These are phyloP conservation scores for Kryptopterus vitreolus DNA, from an alignment of 2,797 vertebrate genomes.

Conservation along the genomic window DNA sequence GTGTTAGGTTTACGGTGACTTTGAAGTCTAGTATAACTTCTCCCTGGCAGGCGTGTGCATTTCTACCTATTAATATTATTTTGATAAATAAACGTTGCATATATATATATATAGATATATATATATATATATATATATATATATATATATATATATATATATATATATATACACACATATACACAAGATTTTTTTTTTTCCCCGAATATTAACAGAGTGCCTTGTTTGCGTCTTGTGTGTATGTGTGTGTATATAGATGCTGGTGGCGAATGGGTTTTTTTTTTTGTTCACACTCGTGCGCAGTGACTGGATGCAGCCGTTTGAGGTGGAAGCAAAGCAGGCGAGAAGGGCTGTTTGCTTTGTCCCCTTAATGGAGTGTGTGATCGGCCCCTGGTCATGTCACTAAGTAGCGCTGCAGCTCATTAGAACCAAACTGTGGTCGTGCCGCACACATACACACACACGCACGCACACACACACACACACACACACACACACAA, in stretches of 20 bases:
- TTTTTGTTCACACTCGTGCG: slow-evolving; percentile 16
- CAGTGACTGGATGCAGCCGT: slow-evolving; percentile 32
- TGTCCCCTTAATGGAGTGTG: slow-evolving; percentile 59
- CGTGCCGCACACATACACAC: slow-evolving; percentile 66
- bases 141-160: no score
- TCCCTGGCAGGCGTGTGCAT: background rate
- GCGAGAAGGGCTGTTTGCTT: slow-evolving; percentile 53
- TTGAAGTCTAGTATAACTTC: slow-evolving; percentile 7
- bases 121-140: no score
- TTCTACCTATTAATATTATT: no score
- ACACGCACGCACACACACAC: slow-evolving; percentile 71
- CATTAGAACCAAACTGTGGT: slow-evolving; percentile 75
- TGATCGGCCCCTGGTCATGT: slow-evolving; percentile 58
- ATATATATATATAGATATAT: no score
- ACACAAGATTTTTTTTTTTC: background rate
- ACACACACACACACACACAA: slow-evolving; percentile 64
- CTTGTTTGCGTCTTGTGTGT: background rate
- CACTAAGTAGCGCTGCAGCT: slow-evolving; percentile 67
- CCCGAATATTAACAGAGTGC: background rate
- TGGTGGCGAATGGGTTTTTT: background rate
- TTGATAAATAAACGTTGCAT: slow-evolving; percentile 5
- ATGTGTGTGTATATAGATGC: background rate
- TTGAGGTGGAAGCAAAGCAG: slow-evolving; percentile 42
- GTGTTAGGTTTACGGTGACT: slow-evolving; percentile 23
- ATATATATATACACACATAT: no score